phyloP scores from a whole-genome alignment of 1,140 invertebrate species.

The Metaphire vulgaris region DNA sequence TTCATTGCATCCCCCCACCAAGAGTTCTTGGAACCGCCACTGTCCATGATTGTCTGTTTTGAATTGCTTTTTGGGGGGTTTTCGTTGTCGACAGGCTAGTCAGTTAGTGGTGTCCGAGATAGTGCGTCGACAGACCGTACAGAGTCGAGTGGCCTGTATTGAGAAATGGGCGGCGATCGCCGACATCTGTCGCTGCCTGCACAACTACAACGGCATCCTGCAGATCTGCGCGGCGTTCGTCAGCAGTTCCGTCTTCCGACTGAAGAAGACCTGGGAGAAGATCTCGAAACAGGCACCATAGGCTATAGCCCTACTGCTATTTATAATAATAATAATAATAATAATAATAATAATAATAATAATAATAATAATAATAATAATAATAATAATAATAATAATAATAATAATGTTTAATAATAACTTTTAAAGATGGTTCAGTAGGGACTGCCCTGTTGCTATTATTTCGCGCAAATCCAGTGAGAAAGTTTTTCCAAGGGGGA shows the following conservation, averaged over 20 bases:
- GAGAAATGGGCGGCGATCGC: constrained; percentile 92
- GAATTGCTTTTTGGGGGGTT: no score
- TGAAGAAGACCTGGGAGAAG: constrained; percentile 92
- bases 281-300: constrained; percentile 76
- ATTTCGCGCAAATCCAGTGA: no score
- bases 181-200: constrained; percentile 78
- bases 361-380: not conserved
- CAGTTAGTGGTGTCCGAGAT: constrained; percentile 82
- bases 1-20: no score
- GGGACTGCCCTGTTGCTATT: not conserved
- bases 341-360: not conserved
- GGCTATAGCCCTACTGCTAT: not conserved
- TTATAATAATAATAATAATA: not conserved
- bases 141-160: constrained; percentile 71
- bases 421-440: no score
- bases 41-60: no score
- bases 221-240: constrained; percentile 88
- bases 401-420: no score
- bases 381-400: not conserved
- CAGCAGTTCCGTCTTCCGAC: constrained; percentile 76
- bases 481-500: no score
- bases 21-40: no score
- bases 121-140: constrained; percentile 62
- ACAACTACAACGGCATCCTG: constrained; percentile 89
- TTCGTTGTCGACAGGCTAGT: constrained; percentile 70